These are phyloP conservation scores for Nomada fucata DNA, from an alignment of 2,888 invertebrate species.

Conservation along the genomic window DNA sequence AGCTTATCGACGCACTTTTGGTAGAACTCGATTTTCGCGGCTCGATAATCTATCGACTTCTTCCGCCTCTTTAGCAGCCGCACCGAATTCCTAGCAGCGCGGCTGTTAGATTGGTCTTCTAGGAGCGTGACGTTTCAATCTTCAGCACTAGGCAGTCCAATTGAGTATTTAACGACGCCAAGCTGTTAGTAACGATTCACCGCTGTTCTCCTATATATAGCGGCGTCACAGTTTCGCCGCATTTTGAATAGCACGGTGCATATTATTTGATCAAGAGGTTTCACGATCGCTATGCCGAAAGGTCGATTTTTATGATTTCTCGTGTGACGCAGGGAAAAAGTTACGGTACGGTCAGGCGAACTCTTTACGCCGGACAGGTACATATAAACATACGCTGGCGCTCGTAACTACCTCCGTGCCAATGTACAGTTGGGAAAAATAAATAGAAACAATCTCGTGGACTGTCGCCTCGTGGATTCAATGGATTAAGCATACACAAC, in stretches of 20 bases:
- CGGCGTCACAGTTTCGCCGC: not conserved
- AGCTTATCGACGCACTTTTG: slow-evolving; percentile 67
- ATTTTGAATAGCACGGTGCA: not conserved
- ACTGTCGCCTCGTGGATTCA: too few species aligned
- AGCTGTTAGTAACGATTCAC: slow-evolving; percentile 21
- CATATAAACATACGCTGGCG: too few species aligned
- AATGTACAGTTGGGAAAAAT: too few species aligned
- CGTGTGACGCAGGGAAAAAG: too few species aligned
- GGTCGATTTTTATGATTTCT: too few species aligned
- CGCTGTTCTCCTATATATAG: slow-evolving; percentile 19
- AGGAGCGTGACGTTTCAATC: slow-evolving; percentile 14
- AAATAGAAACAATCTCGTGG: too few species aligned
- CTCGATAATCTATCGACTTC: too few species aligned
- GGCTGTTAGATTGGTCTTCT: slow-evolving; percentile 9
- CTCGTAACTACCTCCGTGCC: too few species aligned
- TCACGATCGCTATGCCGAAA: too few species aligned
- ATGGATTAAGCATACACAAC: too few species aligned
- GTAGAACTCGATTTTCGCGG: slow-evolving; percentile 14
- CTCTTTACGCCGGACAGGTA: too few species aligned
- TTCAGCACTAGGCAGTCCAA: slow-evolving; percentile 9
- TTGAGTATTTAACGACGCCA: slow-evolving; percentile 23
- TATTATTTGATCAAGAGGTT: not conserved
- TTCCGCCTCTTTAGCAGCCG: not conserved
- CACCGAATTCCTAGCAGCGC: slow-evolving; percentile 16
- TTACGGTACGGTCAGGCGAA: too few species aligned